Conservation (phyloP, 2,113 vertebrate species). For the Ageneiosus marmoratus region DNA sequence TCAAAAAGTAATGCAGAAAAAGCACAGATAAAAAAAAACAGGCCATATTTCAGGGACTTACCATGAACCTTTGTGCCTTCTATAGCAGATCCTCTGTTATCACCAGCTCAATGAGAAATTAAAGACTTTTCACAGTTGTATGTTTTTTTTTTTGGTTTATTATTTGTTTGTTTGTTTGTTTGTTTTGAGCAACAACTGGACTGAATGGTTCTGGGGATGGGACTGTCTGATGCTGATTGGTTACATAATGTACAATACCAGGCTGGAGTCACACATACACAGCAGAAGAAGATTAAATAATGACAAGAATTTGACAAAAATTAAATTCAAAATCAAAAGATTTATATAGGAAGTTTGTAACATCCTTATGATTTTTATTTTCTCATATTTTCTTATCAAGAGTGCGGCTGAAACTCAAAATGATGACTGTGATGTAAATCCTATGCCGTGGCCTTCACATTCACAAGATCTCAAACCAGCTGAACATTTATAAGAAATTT, state of each 20-base stretch:
- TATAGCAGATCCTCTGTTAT: not conserved
- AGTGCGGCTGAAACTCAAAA: not conserved
- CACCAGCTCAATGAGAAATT: not conserved
- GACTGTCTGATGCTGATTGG: not conserved
- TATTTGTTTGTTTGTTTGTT: not conserved
- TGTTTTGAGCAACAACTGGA: not conserved
- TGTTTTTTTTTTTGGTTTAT: too few species aligned
- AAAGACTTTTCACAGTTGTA: not conserved
- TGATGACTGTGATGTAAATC: too few species aligned
- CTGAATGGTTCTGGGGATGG: not conserved
- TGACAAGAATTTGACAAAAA: too few species aligned
- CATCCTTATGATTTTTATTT: not conserved
- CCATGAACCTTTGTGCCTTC: not conserved
- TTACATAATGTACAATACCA: not conserved
- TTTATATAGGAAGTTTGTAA: not conserved
- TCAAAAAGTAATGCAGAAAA: not conserved
- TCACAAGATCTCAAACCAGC: not conserved
- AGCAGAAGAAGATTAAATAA: too few species aligned
- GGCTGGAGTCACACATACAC: not conserved
- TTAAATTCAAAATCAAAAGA: too few species aligned
- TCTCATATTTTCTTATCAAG: not conserved
- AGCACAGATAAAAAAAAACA: not conserved
- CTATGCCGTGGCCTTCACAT: not conserved
- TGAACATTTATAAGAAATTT: not conserved
- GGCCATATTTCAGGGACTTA: not conserved